Evolutionary conservation across 2,797 vertebrate genomes (phyloP).

Genomic region (Hirundo rustica): DNA sequence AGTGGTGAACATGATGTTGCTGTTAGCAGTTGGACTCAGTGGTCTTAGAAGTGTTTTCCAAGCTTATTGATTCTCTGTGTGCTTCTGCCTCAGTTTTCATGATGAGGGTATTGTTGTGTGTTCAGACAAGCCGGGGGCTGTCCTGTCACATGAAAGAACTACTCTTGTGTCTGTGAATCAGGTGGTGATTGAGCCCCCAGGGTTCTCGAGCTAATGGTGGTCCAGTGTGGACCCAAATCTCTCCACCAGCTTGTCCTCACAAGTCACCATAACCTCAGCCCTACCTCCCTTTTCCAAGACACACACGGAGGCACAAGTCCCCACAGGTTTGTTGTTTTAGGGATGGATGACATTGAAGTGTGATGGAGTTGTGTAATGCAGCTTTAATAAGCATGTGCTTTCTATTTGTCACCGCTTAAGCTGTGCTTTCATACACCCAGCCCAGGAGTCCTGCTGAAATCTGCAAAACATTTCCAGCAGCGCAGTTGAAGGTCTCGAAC

Average conservation of each 20-base stretch:
- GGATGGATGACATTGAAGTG: constrained; percentile 12
- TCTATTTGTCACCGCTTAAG: constrained; percentile 51
- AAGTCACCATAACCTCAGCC: not conserved
- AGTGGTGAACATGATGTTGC: not conserved
- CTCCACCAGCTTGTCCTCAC: not conserved
- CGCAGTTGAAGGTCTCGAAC: constrained; percentile 8
- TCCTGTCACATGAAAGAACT: not conserved
- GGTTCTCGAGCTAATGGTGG: not conserved
- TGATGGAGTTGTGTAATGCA: not conserved
- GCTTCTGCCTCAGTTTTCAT: not conserved
- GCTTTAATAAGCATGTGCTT: constrained; percentile 50
- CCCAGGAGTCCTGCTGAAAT: constrained; percentile 24
- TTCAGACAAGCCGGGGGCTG: not conserved
- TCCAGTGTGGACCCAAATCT: not conserved
- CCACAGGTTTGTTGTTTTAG: constrained; percentile 38
- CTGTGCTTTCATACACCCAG: not conserved
- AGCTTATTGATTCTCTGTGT: not conserved
- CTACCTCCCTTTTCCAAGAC: not conserved
- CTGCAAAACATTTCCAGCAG: constrained; percentile 42
- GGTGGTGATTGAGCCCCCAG: fast-evolving
- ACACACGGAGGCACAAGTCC: not conserved
- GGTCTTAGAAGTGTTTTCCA: not conserved
- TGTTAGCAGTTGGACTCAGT: not conserved
- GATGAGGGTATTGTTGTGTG: not conserved
- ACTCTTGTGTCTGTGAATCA: not conserved